phyloP scores from a whole-genome alignment of 2,888 invertebrate genomes.

The Chalcosyrphus nemorum region DNA sequence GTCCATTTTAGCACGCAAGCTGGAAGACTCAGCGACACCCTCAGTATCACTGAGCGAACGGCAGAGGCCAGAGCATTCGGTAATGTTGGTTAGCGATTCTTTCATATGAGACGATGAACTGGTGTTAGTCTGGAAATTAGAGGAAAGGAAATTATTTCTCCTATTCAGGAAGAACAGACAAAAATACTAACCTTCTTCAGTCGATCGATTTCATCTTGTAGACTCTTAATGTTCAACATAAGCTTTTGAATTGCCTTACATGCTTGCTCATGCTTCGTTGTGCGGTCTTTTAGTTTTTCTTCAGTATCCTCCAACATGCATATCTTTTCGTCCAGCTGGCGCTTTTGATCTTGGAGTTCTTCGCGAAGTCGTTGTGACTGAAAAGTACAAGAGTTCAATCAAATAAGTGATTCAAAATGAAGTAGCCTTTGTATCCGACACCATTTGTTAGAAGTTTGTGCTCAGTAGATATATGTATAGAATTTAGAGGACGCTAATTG shows the following conservation, averaged over 20 bases:
- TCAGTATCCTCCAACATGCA: slow-evolving; percentile 79
- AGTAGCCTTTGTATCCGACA: neutral
- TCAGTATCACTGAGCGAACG: slow-evolving; percentile 78
- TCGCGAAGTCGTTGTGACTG: slow-evolving; percentile 75
- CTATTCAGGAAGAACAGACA: too few relatives aligned
- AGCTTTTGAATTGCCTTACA: slow-evolving; percentile 80
- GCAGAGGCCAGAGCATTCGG: slow-evolving; percentile 73
- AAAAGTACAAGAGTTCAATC: neutral
- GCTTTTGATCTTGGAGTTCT: slow-evolving; percentile 76
- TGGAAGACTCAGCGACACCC: slow-evolving; percentile 51
- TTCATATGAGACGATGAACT: slow-evolving; percentile 49
- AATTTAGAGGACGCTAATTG: too few relatives aligned
- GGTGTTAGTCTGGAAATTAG: slow-evolving; percentile 23
- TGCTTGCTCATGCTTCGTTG: slow-evolving; percentile 78
- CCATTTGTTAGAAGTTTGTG: slow-evolving; percentile 1
- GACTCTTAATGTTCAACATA: slow-evolving; percentile 77
- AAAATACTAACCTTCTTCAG: slow-evolving; percentile 74
- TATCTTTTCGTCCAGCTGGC: slow-evolving; percentile 78
- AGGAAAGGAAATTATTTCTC: neutral
- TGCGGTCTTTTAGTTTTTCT: slow-evolving; percentile 77
- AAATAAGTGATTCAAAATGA: neutral
- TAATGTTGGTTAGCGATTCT: slow-evolving; percentile 29
- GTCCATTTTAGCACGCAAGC: slow-evolving; percentile 80
- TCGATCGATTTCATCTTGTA: slow-evolving; percentile 78
- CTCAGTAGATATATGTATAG: neutral